A percentile compares a stretch with the other conserved stretches of the same genome.
Evolutionary conservation across 2,113 vertebrate genomes (phyloP).

Genomic region (Cynopterus brachyotis): DNA sequence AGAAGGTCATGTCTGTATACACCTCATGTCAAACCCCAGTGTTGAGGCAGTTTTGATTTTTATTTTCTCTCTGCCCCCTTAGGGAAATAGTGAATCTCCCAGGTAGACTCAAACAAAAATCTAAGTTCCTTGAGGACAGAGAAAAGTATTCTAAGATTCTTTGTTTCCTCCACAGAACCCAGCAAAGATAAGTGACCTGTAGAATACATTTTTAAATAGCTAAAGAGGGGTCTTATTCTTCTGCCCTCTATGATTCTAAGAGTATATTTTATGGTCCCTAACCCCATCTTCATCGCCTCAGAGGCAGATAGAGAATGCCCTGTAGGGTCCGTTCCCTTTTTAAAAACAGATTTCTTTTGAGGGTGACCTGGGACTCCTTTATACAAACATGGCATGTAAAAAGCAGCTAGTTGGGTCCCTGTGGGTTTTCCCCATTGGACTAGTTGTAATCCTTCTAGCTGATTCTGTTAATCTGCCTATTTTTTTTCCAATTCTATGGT

Average conservation of each 20-base stretch:
- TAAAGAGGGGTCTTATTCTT: neutral
- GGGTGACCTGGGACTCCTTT: neutral
- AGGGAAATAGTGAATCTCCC: neutral
- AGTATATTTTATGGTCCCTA: rapidly evolving
- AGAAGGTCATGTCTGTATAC: neutral
- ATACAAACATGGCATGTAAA: neutral
- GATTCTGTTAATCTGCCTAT: neutral
- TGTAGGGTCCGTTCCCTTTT: neutral
- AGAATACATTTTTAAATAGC: neutral
- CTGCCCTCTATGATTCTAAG: neutral
- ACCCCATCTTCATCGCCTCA: neutral
- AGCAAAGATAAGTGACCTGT: neutral
- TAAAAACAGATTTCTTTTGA: neutral
- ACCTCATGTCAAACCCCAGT: rapidly evolving
- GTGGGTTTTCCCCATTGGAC: neutral
- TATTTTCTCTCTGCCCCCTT: neutral
- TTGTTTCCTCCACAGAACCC: neutral
- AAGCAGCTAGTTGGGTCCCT: neutral
- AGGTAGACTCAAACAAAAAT: neutral
- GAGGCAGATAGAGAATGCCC: neutral
- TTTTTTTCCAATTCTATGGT: neutral
- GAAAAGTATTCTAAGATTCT: neutral
- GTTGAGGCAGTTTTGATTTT: neutral
- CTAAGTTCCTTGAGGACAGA: neutral
- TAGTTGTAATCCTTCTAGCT: neutral